phyloP scores from a whole-genome alignment of 2,888 invertebrate species.

The Nemoura dubitans region DNA sequence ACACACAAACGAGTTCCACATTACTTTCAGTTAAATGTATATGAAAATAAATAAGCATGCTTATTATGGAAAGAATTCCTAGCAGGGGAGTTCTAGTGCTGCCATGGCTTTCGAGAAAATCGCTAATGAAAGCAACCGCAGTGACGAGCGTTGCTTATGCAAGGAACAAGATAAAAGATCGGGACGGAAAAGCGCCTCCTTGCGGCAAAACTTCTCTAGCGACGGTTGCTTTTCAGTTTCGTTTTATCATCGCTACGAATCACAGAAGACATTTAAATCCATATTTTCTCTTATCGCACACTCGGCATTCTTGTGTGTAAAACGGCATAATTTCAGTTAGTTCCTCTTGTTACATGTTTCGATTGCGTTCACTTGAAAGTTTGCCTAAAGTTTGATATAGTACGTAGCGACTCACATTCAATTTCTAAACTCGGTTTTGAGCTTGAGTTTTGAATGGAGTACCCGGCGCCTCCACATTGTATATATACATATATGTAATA shows the following conservation, averaged over 20 bases:
- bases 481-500: no score
- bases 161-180: neutral
- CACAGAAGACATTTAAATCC: neutral
- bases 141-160: neutral
- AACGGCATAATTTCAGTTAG: neutral
- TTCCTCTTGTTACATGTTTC: neutral
- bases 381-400: neutral
- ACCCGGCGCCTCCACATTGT: no score
- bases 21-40: neutral
- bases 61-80: neutral
- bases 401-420: no score
- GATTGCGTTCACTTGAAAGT: neutral
- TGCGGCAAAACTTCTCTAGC: neutral
- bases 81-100: neutral
- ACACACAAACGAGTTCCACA: neutral
- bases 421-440: no score
- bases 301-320: neutral
- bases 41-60: slow-evolving; percentile 5
- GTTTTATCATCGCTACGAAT: neutral
- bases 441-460: no score
- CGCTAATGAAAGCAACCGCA: neutral
- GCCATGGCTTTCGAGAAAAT: neutral
- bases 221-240: neutral
- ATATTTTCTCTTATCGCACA: neutral
- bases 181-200: neutral